Base-by-base conservation (phyloP, 2,113 vertebrate species). In the Pachycephala philippinensis region DNA sequence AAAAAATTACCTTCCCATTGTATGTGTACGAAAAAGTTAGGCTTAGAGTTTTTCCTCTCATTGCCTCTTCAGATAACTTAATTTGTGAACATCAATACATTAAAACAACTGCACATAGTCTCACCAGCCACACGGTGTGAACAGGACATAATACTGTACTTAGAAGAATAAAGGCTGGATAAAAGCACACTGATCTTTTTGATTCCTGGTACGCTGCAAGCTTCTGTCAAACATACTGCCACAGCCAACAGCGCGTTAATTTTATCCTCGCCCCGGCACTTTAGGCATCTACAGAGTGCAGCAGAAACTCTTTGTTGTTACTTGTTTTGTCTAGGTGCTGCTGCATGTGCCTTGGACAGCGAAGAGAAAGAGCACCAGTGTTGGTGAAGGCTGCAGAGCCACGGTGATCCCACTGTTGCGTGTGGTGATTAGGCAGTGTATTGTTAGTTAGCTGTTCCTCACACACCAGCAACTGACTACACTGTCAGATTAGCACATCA, bases 391-490 rank as follows among this genome's bases (percentile, higher is more conserved):
- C 11, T 56, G 40, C 49, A 83, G 49, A 33, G 42, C 2, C 14
- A 6, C 6, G 2, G 17, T 26, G 45, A 28, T 59, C 70, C 45
- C 80, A 14, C 26, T 47, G 53, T 5, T 64, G 81, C 39, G 71
- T 98, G 89, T 90, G 98, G 94, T 96, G 97, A 97, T 98, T n/a
- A 98, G 98, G 98, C 98, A 98, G 98, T 98, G 97, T 98, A 98
- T 82, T 96, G 97, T 98, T 98, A 98, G 98, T 98, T 99, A 98
- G 97, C 97, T 97, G 96, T 66, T 84, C 89, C 88, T 71, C n/a
- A 45, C 52, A 68, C 56, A 91, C 87, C 97, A 98, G 97, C 97
- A 97, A 96, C 95, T 97, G 95, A 78, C 91, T 96, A 83, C 97
- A 97, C 87, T 97, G 92, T 97, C 97, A 96, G 53, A 95, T 98